Evolutionary conservation across 2,888 invertebrate species (phyloP).

Genomic region (Epiperipatus broadwayi): DNA sequence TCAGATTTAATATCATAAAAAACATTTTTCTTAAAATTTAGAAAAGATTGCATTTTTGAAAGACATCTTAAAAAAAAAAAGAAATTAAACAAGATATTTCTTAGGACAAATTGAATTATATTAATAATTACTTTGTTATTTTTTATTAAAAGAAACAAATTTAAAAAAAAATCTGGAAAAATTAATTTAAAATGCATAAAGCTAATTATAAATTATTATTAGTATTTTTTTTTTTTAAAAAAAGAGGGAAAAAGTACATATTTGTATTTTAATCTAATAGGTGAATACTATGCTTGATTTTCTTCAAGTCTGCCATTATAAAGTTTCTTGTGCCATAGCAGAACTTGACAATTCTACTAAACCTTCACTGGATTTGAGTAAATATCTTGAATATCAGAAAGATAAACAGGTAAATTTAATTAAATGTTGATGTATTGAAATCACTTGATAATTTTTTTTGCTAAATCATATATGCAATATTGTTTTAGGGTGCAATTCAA

Average conservation of each 20-base stretch:
- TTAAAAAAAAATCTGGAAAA: too few species aligned
- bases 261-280: conserved; percentile 34
- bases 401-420: conserved; percentile 65
- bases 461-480: conserved; percentile 18
- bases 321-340: conserved; percentile 59
- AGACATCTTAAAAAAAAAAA: too few species aligned
- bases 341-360: conserved; percentile 60
- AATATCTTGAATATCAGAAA: conserved; percentile 65
- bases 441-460: too few species aligned
- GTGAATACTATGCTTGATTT: conserved; percentile 80
- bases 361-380: conserved; percentile 56
- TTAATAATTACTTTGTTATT: too few species aligned
- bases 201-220: neutral
- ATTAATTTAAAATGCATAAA: too few species aligned
- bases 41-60: too few species aligned
- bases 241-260: neutral
- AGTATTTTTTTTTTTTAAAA: neutral
- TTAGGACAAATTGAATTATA: too few species aligned
- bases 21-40: too few species aligned
- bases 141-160: too few species aligned
- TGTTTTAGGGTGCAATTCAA: conserved; percentile 20
- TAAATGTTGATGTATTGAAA: too few species aligned
- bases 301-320: conserved; percentile 69
- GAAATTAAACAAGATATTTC: too few species aligned
- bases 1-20: too few species aligned